Conservation (phyloP, 2,888 invertebrate species). For the Tipula helvola region DNA sequence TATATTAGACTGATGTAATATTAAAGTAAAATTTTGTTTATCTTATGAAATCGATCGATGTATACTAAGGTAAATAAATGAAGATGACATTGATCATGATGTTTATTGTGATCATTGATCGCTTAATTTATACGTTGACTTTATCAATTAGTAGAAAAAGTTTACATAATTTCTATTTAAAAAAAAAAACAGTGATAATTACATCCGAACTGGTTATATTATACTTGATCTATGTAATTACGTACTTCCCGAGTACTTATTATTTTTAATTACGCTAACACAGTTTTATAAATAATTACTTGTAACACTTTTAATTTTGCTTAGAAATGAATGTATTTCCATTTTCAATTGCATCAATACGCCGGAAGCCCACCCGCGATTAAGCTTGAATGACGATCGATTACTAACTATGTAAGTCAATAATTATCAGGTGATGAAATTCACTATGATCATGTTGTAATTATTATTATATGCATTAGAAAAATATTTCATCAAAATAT, state of each 20-base stretch:
- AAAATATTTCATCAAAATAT: not conserved
- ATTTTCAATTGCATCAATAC: not conserved
- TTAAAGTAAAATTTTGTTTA: not conserved
- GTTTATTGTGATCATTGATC: not conserved
- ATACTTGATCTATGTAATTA: no score
- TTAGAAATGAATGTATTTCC: not conserved
- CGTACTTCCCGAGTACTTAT: not conserved
- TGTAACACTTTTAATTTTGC: not conserved
- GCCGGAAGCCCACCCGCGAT: not conserved
- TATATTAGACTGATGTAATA: not conserved
- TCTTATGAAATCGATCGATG: not conserved
- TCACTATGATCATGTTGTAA: not conserved
- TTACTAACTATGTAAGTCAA: no score
- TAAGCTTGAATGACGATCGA: not conserved
- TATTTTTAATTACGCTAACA: not conserved
- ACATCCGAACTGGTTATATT: not conserved
- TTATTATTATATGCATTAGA: not conserved
- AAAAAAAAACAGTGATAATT: no score
- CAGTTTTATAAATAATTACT: not conserved
- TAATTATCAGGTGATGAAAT: not conserved
- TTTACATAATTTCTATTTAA: not conserved
- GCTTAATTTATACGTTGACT: not conserved
- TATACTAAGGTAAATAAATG: not conserved
- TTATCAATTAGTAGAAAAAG: not conserved
- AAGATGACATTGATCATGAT: not conserved